Evolutionary conservation across 1,140 invertebrate genomes (phyloP), one percentile per base, ranked within the genome.

Genomic region (Procambarus clarkii): DNA sequence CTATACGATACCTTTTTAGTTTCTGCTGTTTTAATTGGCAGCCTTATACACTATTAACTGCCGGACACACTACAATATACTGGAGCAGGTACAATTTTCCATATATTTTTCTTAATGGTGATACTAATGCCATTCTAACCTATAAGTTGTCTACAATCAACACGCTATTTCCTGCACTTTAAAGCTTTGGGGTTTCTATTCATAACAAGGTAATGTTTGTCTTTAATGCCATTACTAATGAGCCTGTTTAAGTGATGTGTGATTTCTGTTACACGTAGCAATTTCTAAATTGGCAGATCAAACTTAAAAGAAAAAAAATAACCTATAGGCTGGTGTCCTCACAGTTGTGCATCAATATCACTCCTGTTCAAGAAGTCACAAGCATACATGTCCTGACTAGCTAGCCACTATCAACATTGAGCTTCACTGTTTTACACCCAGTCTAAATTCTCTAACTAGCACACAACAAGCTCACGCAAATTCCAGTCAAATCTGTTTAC

Each of bases 331-430:
- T 5, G 18, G 1, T 21, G 60, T 18, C 60, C 18, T 18, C 21
- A 21, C 13, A 64, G 13, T 13, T 21, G 21, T 64, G 60, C 64
- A 46, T 64, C 24, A 46, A 44, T 74, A 7, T 71, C 24, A 85
- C 64, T 71, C 34, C 69, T 85, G 45, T 24, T n/a, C 64, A 74
- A 85, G 60, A 74, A 74, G 21, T 71, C 64, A 85, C 82, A 85
- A 85, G 64, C 82, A 69, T 48, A 85, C 64, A 48, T 74, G 21
- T 84, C 64, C 82, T 85, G 81, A 83, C 81, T 85, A 74, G 64
- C 60, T 45, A 58, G 64, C n/a, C 64, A 74, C 82, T 85, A 85
- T 21, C 71, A 71, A n/a, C 46, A 71, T n/a, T 46, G 64, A 69
- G 45, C 64, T 85, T 45, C 21, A 46, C 3, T 85, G 9, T n/a